Evolutionary conservation across 2,888 invertebrate species (phyloP), one percentile per base, ranked within the genome.

Genomic region (Eristalinus sepulchralis): DNA sequence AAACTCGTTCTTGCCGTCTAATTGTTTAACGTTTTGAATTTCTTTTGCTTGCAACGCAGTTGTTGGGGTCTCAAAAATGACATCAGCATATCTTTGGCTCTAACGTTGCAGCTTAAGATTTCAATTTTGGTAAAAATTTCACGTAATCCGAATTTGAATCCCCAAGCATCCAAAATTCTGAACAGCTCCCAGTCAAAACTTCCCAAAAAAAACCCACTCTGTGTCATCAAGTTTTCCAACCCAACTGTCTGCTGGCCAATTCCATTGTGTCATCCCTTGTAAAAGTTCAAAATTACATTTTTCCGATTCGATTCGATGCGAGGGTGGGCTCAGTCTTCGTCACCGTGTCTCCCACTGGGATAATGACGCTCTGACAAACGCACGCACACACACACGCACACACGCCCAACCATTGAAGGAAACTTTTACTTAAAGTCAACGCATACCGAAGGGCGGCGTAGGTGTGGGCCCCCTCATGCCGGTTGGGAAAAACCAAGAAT

Each of bases 261-360:
- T 20, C 22, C 31, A 33, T 64, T 81, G 59, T 77, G 66, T 59
- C 64, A 68, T 63, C 68, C 72, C 85, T 85, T 82, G 77, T 82
- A 82, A 82, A 85, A 85, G 63, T 83, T 86, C 78, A 83, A 86
- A 86, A 86, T 86, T 86, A 86, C 83, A 86, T 86, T 86, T 78
- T 83, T 86, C 86, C 86, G 77, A 62, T 75, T 63, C 27, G 64
- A 36, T 36, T 59, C 57, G 57, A 8, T n/a, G 47, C 39, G 36
- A 63, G 64, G 75, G 62, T 66, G 31, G 59, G 8, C 1, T 11
- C 63, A n/a, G 36, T 24, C 57, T 39, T 66, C 31, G 57, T 57
- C 17, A 60, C 33, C 60, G 70, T 55, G 66, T 75, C 62, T 86
- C 78, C 78, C 83, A 86, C 75, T 83, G 86, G 83, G 75, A 86